phyloP scores from a whole-genome alignment of 2,888 invertebrate genomes.

The Nemotelus nigrinus region DNA sequence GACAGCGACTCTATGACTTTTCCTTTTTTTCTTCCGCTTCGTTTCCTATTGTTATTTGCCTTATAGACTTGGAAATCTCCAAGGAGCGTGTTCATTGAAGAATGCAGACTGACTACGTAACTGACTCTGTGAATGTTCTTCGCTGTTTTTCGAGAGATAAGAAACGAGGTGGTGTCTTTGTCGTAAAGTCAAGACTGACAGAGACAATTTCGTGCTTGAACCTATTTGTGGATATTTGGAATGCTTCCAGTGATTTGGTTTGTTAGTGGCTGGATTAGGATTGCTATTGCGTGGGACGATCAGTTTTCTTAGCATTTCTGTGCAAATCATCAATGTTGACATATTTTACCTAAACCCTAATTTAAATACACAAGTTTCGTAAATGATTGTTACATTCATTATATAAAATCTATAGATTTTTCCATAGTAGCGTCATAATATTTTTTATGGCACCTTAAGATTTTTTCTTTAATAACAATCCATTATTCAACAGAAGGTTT shows the following conservation, averaged over 20 bases:
- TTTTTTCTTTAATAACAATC: too few species aligned
- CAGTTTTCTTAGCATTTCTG: too few species aligned
- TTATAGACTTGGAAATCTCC: neutral
- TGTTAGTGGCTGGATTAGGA: too few species aligned
- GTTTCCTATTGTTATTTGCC: slow-evolving; percentile 4
- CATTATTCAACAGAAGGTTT: too few species aligned
- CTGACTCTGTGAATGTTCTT: neutral
- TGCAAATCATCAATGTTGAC: too few species aligned
- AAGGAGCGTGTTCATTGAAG: neutral
- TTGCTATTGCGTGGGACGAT: too few species aligned
- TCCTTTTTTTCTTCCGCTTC: slow-evolving; percentile 3
- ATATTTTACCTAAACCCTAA: too few species aligned
- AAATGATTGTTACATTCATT: too few species aligned
- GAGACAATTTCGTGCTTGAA: slow-evolving; percentile 31
- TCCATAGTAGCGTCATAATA: too few species aligned
- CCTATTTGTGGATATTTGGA: slow-evolving; percentile 11
- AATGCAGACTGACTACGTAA: neutral
- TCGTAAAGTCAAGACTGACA: neutral
- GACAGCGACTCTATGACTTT: slow-evolving; percentile 20
- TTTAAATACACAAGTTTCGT: too few species aligned
- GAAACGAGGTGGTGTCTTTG: neutral
- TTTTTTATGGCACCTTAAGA: too few species aligned
- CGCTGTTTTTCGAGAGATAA: neutral
- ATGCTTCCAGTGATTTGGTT: neutral
- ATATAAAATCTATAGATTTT: too few species aligned